Evolutionary conservation across 2,888 invertebrate genomes (phyloP).

Genomic region (Phytoseiulus persimilis): DNA sequence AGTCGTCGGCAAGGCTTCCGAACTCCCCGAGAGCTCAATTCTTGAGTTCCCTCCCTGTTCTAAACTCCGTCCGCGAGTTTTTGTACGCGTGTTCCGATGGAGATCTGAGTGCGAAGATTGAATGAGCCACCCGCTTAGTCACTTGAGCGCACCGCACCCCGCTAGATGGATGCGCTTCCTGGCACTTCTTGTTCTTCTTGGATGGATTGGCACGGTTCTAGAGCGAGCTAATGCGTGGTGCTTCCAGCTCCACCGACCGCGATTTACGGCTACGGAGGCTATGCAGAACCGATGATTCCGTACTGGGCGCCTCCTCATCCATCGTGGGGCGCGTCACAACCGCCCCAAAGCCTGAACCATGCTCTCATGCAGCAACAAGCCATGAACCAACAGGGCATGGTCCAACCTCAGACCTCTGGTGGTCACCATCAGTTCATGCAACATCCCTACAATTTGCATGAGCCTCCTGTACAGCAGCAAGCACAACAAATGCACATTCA

Average conservation of each 20-base stretch:
- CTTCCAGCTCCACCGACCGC: constrained; percentile 33
- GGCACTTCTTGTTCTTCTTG: too few relatives aligned
- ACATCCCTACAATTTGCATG: constrained; percentile 29
- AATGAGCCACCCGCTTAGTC: too few relatives aligned
- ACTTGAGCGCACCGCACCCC: too few relatives aligned
- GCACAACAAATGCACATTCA: constrained; percentile 14
- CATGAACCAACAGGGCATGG: background rate
- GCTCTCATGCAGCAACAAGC: constrained; percentile 19
- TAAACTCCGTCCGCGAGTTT: too few relatives aligned
- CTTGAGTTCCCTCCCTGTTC: too few relatives aligned
- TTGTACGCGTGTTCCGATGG: too few relatives aligned
- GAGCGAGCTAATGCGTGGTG: background rate
- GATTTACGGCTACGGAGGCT: background rate
- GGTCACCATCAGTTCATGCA: constrained; percentile 16
- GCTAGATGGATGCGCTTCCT: too few relatives aligned
- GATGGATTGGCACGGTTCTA: background rate
- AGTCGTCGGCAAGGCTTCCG: background rate
- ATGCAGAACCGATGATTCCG: constrained; percentile 10
- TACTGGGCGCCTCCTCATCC: constrained; percentile 31
- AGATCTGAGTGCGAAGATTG: too few relatives aligned
- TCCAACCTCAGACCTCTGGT: background rate
- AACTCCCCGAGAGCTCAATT: background rate
- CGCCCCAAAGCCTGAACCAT: constrained; percentile 22
- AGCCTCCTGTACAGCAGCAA: constrained; percentile 28
- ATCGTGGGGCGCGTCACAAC: constrained; percentile 29